phyloP scores from a whole-genome alignment of 2,797 vertebrate species.

The Lates japonicus region DNA sequence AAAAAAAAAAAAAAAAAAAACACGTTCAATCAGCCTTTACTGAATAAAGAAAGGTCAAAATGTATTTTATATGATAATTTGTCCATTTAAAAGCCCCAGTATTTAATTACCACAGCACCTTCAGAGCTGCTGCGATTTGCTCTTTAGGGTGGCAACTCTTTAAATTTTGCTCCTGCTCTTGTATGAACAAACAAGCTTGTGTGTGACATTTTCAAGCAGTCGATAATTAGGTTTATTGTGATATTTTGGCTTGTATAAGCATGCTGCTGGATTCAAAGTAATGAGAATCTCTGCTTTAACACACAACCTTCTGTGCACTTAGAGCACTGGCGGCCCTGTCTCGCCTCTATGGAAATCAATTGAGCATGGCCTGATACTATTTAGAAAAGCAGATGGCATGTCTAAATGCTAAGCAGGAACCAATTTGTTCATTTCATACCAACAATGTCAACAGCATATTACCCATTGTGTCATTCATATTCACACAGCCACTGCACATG shows the following conservation, averaged over 20 bases:
- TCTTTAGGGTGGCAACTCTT: conserved; percentile 36
- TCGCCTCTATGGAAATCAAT: conserved; percentile 67
- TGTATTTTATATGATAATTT: conserved; percentile 70
- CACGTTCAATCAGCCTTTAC: conserved; percentile 47
- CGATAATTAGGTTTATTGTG: conserved; percentile 71
- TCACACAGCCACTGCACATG: conserved; percentile 13
- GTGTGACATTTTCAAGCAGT: conserved; percentile 70
- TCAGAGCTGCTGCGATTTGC: conserved; percentile 47
- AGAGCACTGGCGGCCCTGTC: conserved; percentile 24
- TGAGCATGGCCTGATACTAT: conserved; percentile 66
- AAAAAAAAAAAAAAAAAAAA: conserved; percentile 14
- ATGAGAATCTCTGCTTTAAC: conserved; percentile 60
- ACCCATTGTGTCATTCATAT: conserved; percentile 62
- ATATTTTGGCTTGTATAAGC: conserved; percentile 47
- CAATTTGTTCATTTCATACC: conserved; percentile 73
- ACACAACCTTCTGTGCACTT: conserved; percentile 48
- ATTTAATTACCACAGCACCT: conserved; percentile 60
- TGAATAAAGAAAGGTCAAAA: conserved; percentile 62
- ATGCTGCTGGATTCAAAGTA: conserved; percentile 39
- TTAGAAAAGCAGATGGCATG: conserved; percentile 74
- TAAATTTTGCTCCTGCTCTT: conserved; percentile 32
- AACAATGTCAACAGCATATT: conserved; percentile 69
- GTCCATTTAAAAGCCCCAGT: conserved; percentile 51
- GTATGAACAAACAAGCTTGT: conserved; percentile 56
- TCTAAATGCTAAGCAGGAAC: conserved; percentile 72